Base-by-base conservation (phyloP, 2,797 vertebrate species). In the Streptopelia turtur region DNA sequence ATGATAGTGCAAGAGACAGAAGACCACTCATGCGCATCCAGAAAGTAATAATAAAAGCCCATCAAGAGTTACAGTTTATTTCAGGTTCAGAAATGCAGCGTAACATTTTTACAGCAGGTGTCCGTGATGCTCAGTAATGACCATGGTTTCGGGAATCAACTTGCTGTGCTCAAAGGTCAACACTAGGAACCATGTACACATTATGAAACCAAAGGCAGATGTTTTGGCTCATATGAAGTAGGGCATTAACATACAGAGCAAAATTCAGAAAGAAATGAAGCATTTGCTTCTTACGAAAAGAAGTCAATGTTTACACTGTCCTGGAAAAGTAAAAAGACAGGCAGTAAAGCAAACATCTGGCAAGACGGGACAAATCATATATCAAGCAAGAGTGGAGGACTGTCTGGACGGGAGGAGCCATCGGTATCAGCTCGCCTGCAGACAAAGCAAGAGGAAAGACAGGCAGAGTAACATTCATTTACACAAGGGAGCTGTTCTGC, bases 51-150 rank as follows among this genome's bases (percentile, higher is more conserved):
- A 96, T 70, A 95, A 97, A 96, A 92, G 86, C 96, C 97, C 96
- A 94, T 97, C 95, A 95, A 94, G 96, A 94, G 84, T 95, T 93
- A 94, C 89, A 70, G 95, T 98, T 98, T 98, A 98, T 98, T 98
- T 98, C 93, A 95, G 91, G 89, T 98, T 97, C 96, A 97, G 96
- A 97, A 97, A 96, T 90, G 97, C 96, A 97, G 96, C 76, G 71
- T 89, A 94, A 98, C 96, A 96, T 97, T 97, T 97, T 98, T 97
- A 98, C 97, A 97, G 95, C 53, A 96, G 97, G 94, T 96, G 87
- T 93, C 92, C 77, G 78, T 45, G 92, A 93, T 88, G 93, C 97
- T 97, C 92, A 85, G 87, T 60, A 95, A 95, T 59, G 90, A 96
- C 83, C 90, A 69, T 57, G 31, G 83, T 94, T 95, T 97, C 23